These are phyloP conservation scores for Chiroxiphia lanceolata DNA, from an alignment of 2,797 vertebrate genomes.

Conservation along the genomic window DNA sequence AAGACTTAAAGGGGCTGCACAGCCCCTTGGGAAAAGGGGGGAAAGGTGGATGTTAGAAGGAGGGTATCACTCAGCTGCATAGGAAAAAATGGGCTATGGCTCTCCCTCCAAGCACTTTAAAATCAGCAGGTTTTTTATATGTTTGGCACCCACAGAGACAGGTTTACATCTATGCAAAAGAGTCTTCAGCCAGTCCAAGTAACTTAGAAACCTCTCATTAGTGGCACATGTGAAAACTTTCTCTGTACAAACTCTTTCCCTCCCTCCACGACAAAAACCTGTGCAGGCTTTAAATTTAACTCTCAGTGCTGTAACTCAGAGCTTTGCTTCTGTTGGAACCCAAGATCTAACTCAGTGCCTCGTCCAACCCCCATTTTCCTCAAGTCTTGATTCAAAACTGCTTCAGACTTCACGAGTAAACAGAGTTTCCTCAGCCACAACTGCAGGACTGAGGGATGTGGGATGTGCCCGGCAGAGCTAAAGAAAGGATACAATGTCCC, in stretches of 20 bases:
- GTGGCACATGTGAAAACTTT: neutral
- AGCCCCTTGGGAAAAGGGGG: neutral
- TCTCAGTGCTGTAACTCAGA: neutral
- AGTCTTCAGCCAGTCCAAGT: neutral
- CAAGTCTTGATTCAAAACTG: neutral
- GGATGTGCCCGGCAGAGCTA: neutral
- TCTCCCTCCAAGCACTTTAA: neutral
- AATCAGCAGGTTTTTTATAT: neutral
- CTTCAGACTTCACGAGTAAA: neutral
- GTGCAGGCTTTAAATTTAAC: neutral
- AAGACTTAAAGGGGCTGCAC: neutral
- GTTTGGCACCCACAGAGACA: neutral
- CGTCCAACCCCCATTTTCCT: neutral
- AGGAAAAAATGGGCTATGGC: neutral
- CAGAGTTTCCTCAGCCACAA: neutral
- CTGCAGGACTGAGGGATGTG: neutral
- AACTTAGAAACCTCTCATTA: neutral
- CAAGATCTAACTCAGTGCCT: neutral
- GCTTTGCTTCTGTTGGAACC: neutral
- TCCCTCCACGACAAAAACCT: neutral
- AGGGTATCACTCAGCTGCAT: neutral
- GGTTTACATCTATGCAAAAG: neutral
- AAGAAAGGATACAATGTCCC: neutral
- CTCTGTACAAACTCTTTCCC: neutral
- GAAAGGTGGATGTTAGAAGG: neutral